Percentiles rank a stretch among this genome's conserved stretches.
phyloP scores from a whole-genome alignment of 2,113 vertebrate species.

The Oryctolagus cuniculus region mOryCun1.1 NC_091433.1:56212001-56212500 shows the following conservation, averaged over 20 bases:
- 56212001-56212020: neutral
- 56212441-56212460: slow-evolving; percentile 25
- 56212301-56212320: neutral
- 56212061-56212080: slow-evolving; percentile 42
- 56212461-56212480: slow-evolving; percentile 3
- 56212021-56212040: neutral
- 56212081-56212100: slow-evolving; percentile 46
- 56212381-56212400: neutral
- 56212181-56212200: neutral
- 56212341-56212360: rapidly evolving
- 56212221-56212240: rapidly evolving
- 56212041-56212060: slow-evolving; percentile 21
- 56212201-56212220: neutral
- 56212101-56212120: slow-evolving; percentile 16
- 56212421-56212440: neutral
- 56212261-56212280: too few species aligned
- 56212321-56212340: neutral
- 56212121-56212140: neutral
- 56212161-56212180: neutral
- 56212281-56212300: rapidly evolving
- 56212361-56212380: neutral
- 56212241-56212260: rapidly evolving
- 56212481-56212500: neutral
- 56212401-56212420: neutral
- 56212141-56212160: slow-evolving; percentile 46